Evolutionary conservation across 1,140 invertebrate genomes (phyloP), one percentile per base, ranked within the genome.

Genomic region (Drosophila grimshawi): DNA sequence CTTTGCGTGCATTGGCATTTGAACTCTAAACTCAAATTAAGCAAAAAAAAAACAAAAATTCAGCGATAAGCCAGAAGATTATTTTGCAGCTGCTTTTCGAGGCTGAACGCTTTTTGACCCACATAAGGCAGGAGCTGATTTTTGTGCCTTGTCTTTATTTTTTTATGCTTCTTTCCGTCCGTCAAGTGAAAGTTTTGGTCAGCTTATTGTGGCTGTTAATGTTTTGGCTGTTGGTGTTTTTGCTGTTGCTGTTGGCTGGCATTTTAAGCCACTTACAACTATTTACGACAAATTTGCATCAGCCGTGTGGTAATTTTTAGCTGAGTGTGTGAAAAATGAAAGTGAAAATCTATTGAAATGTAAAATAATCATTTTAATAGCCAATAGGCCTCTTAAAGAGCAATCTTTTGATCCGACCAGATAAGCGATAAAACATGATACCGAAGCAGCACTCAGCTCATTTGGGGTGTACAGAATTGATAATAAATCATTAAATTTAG

Each of bases 241-340:
- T 52, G 62, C 6, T 66, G 52, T 46, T 66, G 46, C 33, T 56
- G 37, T 66, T 41, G 41, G 59, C 27, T 63, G 65, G 55, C 43
- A 72, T 35, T 81, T 62, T 76, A 80, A 83, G 71, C 79, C 82
- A 80, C 86, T 86, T 82, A 74, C 63, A 86, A 83, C 83, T 80
- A 88, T 88, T 86, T 86, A 86, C 68, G 67, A 88, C 65, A 82
- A 86, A 88, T 86, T 86, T 89, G 82, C 82, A 88, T 86, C 69
- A 53, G 49, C 51, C 33, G 6, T 30, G 48, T 78, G 49, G 32
- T 27, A 11, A 27, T 59, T 70, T 72, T 37, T 60, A 56, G 48
- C 8, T 62, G 82, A 73, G 82, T 83, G 83, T 82, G 83, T 83
- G 76, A 77, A 88, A 86, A 78, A 76, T 43, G 55, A 78, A 78